phyloP scores from a whole-genome alignment of 2,113 vertebrate species.

The Scophthalmus maximus region DNA sequence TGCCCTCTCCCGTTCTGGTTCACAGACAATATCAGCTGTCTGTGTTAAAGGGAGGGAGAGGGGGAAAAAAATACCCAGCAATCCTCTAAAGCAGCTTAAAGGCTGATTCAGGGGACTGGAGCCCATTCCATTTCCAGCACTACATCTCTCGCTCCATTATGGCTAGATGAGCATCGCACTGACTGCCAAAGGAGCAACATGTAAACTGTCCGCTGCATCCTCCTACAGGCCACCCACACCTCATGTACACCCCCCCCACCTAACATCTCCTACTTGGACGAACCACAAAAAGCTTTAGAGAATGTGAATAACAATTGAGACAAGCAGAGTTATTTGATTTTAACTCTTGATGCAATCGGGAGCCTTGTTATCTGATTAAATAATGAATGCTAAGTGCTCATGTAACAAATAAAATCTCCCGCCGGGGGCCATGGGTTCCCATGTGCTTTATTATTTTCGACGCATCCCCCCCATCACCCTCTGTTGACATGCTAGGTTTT shows the following conservation, averaged over 20 bases:
- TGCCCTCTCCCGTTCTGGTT: conserved; percentile 61
- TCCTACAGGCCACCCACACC: neutral
- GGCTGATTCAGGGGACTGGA: conserved; percentile 77
- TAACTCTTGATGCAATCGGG: conserved; percentile 54
- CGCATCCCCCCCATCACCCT: neutral
- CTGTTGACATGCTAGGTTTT: conserved; percentile 55
- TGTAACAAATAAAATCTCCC: conserved; percentile 59
- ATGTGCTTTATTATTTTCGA: conserved; percentile 57
- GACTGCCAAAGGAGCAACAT: conserved; percentile 49
- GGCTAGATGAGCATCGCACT: conserved; percentile 60
- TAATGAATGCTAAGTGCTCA: conserved; percentile 72
- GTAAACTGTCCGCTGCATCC: conserved; percentile 32
- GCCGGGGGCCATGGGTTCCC: conserved; percentile 17
- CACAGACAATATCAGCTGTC: conserved; percentile 72
- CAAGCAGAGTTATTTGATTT: conserved; percentile 40
- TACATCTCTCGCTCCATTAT: conserved; percentile 62
- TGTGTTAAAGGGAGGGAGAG: conserved; percentile 66
- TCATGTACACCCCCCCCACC: neutral
- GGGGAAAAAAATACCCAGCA: conserved; percentile 73
- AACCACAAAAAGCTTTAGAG: neutral
- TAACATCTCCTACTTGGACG: conserved; percentile 7
- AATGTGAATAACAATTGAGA: conserved; percentile 5
- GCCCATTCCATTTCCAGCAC: conserved; percentile 75
- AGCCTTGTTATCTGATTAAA: conserved; percentile 63
- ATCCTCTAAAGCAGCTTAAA: conserved; percentile 85